A percentile compares a stretch with the other conserved stretches of the same genome.
Evolutionary conservation across 2,888 invertebrate genomes (phyloP).

Genomic region (Drosophila anomalipes): DNA sequence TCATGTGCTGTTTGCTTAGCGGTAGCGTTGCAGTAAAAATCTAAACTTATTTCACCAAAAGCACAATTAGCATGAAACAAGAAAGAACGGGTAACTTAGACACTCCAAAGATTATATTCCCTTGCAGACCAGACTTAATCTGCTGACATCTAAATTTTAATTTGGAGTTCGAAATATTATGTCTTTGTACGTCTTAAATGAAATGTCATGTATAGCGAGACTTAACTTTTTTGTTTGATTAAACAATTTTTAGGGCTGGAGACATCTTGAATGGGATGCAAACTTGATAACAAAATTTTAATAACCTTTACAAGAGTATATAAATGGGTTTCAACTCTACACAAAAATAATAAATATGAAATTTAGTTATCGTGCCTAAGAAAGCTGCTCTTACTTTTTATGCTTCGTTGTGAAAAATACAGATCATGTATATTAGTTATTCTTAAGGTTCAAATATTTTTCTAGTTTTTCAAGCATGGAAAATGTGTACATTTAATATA

Average conservation of each 20-base stretch:
- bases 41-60: no score
- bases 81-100: background rate
- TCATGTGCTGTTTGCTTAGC: no score
- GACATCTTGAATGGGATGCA: no score
- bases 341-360: no score
- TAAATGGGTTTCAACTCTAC: no score
- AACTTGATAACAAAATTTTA: no score
- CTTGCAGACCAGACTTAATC: background rate
- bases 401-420: background rate
- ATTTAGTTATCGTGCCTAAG: no score
- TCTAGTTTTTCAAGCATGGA: background rate
- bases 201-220: no score
- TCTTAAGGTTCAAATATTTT: background rate
- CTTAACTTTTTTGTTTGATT: no score
- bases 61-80: background rate
- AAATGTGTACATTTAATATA: background rate
- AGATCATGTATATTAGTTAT: background rate
- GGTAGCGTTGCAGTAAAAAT: background rate
- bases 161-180: background rate
- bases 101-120: background rate
- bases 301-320: no score
- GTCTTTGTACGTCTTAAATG: background rate
- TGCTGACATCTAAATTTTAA: background rate
- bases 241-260: no score
- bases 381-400: no score